Conservation (phyloP, 2,797 vertebrate species). For the Amblyraja radiata region DNA sequence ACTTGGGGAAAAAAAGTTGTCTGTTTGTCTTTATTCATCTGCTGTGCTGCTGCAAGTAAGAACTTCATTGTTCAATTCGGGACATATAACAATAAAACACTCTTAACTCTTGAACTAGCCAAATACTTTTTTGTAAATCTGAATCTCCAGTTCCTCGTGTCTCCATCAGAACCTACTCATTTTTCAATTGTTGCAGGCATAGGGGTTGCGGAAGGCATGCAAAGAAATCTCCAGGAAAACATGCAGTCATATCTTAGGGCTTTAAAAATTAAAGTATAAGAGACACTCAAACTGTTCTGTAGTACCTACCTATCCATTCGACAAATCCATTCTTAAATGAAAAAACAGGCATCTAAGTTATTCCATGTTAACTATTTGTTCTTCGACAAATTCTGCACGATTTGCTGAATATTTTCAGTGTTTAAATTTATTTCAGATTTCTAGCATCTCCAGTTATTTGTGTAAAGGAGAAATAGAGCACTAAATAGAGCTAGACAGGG, state of each 20-base stretch:
- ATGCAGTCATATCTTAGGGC: background rate
- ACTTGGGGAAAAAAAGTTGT: background rate
- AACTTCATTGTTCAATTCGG: too few species aligned
- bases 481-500: background rate
- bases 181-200: background rate
- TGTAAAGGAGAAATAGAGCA: too few species aligned
- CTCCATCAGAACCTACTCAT: background rate
- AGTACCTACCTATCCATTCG: background rate
- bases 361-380: too few species aligned
- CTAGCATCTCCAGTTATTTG: too few species aligned
- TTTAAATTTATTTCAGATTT: too few species aligned
- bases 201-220: background rate
- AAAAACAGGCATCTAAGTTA: background rate
- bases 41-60: too few species aligned
- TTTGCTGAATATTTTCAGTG: too few species aligned
- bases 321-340: background rate
- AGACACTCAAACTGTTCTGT: background rate
- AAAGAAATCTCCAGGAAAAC: background rate
- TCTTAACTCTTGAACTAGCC: too few species aligned
- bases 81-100: too few species aligned
- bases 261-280: background rate
- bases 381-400: too few species aligned
- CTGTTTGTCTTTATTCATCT: too few species aligned
- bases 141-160: background rate
- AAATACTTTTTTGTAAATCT: too few species aligned